phyloP scores from a whole-genome alignment of 2,888 invertebrate genomes.

The Idaea dimidiata region DNA sequence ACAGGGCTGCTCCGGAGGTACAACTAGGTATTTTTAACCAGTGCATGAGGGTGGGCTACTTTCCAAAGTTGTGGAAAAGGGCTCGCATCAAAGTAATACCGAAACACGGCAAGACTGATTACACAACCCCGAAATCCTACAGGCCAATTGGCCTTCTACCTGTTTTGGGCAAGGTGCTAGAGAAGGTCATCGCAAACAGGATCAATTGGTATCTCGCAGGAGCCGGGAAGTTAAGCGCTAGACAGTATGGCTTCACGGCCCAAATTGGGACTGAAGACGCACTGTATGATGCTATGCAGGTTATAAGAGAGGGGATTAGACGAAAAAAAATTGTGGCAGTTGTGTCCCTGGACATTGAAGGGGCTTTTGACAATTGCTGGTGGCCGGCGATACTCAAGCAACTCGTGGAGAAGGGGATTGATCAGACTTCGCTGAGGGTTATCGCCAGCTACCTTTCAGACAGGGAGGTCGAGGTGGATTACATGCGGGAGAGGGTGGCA shows the following conservation, averaged over 20 bases:
- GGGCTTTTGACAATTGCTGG: conserved; percentile 18
- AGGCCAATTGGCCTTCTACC: conserved; percentile 11
- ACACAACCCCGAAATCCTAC: conserved; percentile 5
- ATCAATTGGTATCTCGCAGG: conserved; percentile 9
- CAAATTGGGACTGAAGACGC: conserved; percentile 23
- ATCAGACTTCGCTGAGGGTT: conserved; percentile 8
- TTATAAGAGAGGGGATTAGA: background rate
- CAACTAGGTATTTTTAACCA: conserved; percentile 8
- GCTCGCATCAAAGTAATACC: conserved; percentile 12
- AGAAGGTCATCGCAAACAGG: conserved; percentile 18
- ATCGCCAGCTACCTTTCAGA: conserved; percentile 9
- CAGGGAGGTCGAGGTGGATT: background rate
- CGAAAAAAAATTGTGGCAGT: conserved; percentile 7
- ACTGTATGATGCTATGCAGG: conserved; percentile 13
- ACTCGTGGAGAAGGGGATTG: conserved; percentile 11
- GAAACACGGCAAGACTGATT: conserved; percentile 13
- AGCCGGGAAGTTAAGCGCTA: conserved; percentile 8
- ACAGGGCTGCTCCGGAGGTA: background rate
- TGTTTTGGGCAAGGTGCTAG: conserved; percentile 9
- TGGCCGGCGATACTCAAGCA: conserved; percentile 14
- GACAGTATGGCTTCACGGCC: conserved; percentile 23
- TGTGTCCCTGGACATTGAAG: conserved; percentile 18
- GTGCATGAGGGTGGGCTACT: conserved; percentile 11
- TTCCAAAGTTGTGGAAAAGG: conserved; percentile 18
- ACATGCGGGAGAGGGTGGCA: no score